Evolutionary conservation across 1,140 invertebrate genomes (phyloP), one percentile per base, ranked within the genome.

Genomic region (Wasmannia auropunctata): DNA sequence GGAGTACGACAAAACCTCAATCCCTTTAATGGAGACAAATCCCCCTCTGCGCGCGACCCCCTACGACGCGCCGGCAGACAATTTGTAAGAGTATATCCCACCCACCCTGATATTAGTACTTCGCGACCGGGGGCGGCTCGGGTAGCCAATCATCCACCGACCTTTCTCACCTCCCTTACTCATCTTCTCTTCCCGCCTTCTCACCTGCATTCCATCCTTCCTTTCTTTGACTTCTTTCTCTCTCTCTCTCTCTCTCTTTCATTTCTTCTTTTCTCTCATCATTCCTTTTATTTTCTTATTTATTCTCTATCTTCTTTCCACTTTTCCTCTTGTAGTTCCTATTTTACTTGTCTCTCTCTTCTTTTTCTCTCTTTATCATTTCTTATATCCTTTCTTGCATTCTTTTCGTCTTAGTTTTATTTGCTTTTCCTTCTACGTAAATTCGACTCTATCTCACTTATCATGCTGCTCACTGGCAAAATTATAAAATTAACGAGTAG

Each of bases 11-110:
- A 95, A 94, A 95, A 95, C 93, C 94, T 94, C 93, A 94, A 95
- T 95, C 93, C 94, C 93, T 94, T 94, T 95, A 95, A 95, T 94
- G 93, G 94, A 94, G 94, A 95, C 94, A 95, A 94, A 94, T 95
- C 92, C 93, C 90, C 83, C 92, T 92, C 80, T 79, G 86, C 88
- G 89, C 90, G 88, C 91, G 43, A 63, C 60, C 86, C 76, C 62
- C 83, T 69, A 83, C 86, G 65, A 80, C 70, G 69, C 60, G 72
- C 90, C 90, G 86, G 85, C 88, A 91, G 92, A 94, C 94, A 95
- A 95, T 95, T 95, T 95, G 94, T 94, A 94, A 94, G 93, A 93
- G 94, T 93, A 93, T 94, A 93, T 93, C 92, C 89, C 81, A 86
- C 87, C 89, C 87, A 83, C 76, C 84, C 86, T 79, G 89, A 92